These are phyloP conservation scores for Ormyrus labotus DNA, from an alignment of 2,888 invertebrate genomes.

Conservation along the genomic window DNA sequence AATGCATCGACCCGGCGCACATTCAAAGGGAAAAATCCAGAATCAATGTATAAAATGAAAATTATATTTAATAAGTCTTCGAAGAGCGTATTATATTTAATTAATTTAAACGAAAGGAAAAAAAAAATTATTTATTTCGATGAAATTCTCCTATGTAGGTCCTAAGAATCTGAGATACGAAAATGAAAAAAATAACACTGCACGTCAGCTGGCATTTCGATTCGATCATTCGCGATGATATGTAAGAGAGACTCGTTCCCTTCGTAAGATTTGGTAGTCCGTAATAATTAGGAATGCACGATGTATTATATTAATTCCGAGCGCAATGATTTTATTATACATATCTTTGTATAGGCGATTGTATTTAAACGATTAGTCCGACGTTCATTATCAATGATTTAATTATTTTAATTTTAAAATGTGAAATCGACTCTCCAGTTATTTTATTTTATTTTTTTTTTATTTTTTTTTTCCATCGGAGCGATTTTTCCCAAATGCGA, in stretches of 20 bases:
- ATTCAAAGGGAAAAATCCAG: too few relatives aligned
- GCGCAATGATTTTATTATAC: constrained; percentile 37
- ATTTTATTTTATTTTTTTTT: neutral
- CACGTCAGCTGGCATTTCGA: neutral
- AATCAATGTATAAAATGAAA: too few relatives aligned
- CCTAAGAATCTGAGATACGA: constrained; percentile 15
- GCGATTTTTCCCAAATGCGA: constrained; percentile 18
- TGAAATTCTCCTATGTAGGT: constrained; percentile 1
- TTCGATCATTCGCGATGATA: neutral
- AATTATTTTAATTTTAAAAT: neutral
- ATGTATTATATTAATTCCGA: constrained; percentile 51
- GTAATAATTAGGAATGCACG: constrained; percentile 28
- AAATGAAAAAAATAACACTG: neutral
- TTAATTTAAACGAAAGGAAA: neutral
- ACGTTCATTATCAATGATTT: constrained; percentile 30
- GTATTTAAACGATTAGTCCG: constrained; percentile 43
- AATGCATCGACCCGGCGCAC: too few relatives aligned
- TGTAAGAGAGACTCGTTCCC: neutral
- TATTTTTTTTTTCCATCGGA: neutral
- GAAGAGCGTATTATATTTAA: too few relatives aligned
- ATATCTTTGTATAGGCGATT: constrained; percentile 43
- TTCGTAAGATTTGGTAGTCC: constrained; percentile 33
- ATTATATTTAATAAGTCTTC: too few relatives aligned
- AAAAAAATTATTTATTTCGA: constrained; percentile 45
- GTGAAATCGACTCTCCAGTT: neutral